Conservation (phyloP, 2,888 invertebrate species). For the Digitonthophagus gazella region DNA sequence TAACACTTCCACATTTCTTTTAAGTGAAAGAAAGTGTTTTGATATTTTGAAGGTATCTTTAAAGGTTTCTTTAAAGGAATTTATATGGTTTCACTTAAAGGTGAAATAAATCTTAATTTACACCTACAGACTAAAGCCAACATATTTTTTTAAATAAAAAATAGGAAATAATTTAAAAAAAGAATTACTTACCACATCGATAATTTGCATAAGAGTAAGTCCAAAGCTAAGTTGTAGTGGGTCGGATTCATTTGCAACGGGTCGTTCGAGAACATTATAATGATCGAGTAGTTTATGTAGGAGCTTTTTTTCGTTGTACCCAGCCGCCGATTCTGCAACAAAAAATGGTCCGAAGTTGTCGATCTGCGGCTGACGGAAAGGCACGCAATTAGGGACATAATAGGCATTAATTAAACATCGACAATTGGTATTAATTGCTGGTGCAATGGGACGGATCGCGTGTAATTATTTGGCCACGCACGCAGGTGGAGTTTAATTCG, state of each 20-base stretch:
- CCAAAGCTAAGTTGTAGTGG: constrained; percentile 93
- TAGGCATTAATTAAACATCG: not conserved
- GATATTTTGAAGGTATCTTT: no score
- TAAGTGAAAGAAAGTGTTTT: no score
- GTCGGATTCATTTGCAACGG: constrained; percentile 94
- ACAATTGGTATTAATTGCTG: not conserved
- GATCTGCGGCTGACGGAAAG: not conserved
- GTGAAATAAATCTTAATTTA: no score
- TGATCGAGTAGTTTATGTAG: constrained; percentile 87
- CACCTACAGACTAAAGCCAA: no score
- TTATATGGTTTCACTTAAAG: no score
- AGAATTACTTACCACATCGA: constrained; percentile 84
- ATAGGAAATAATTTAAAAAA: no score
- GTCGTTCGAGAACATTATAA: constrained; percentile 93
- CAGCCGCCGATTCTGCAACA: constrained; percentile 74
- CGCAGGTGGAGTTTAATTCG: not conserved
- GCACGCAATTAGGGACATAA: not conserved
- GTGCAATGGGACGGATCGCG: not conserved
- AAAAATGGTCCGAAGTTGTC: not conserved
- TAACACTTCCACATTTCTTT: no score
- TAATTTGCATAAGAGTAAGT: constrained; percentile 96
- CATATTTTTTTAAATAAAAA: no score
- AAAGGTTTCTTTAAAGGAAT: no score
- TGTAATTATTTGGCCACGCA: not conserved
- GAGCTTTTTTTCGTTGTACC: constrained; percentile 88